Evolutionary conservation across 2,888 invertebrate genomes (phyloP), one percentile per base, ranked within the genome.

Genomic region (Nyleta sp.): DNA sequence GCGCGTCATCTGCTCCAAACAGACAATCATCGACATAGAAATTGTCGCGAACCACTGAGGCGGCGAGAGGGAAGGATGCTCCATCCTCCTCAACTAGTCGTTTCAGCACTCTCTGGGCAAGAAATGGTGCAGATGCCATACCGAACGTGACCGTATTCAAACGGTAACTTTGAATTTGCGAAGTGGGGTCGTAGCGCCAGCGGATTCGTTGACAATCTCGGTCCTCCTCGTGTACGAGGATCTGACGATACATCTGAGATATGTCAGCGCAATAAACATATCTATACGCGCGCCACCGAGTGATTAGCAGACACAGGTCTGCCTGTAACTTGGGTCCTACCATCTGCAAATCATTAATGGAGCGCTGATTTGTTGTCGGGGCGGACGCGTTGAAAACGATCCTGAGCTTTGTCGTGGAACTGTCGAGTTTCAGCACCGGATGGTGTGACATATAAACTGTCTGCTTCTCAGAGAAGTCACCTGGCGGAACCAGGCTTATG

Each of bases 211-310:
- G 28, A 28, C 17, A 42, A 17, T n/a, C 42, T 7, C 42, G 42
- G 42, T 42, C 42, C 35, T 38, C 38, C n/a, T 2, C 18, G 22
- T 55, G 22, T 18, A 77, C 67, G 60, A 73, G 28, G 40, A 53
- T 8, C 35, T 38, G 13, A 67, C 42, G 42, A 42, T 42, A 42
- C 18, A 42, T 42, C 17, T 42, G 15, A 3, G 15, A n/a, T 8
- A 42, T 48, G 8, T 78, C 73, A 4, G 72, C 77, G 20, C 38
- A 55, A 20, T 55, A 55, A 20, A 55, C 40, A 20, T 11, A 55
- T 4, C 20, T 18, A 20, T 38, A n/a, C 13, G 11, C n/a, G 15
- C 55, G 55, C 55, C 38, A 55, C 8, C 55, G 55, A 5, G 55
- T 55, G 5, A 55, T 38, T 11, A 55, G 7, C 18, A 38, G 20